phyloP scores from a whole-genome alignment of 2,888 invertebrate genomes.

The Lottia scabra region DNA sequence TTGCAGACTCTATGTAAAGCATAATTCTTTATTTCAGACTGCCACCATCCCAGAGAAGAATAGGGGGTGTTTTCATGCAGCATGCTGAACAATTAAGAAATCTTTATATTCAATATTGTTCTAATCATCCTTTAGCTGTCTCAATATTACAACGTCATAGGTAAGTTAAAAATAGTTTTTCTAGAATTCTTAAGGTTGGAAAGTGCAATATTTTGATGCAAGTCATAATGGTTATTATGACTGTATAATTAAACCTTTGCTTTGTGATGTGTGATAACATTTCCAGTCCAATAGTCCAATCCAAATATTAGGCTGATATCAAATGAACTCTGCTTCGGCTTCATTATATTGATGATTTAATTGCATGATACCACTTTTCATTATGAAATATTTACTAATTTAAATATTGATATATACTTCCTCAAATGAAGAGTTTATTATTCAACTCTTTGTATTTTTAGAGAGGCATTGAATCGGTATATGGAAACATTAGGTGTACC shows the following conservation, averaged over 20 bases:
- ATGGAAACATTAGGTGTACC: constrained; percentile 64
- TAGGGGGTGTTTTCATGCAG: constrained; percentile 91
- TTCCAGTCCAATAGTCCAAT: neutral
- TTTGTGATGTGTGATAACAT: neutral
- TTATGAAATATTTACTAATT: too few species aligned
- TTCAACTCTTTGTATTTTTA: constrained; percentile 77
- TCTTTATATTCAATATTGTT: constrained; percentile 90
- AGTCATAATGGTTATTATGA: too few species aligned
- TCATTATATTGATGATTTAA: too few species aligned
- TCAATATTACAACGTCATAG: constrained; percentile 92
- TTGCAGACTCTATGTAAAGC: neutral
- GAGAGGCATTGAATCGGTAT: constrained; percentile 86
- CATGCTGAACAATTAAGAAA: constrained; percentile 76
- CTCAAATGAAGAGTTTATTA: too few species aligned
- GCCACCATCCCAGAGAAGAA: constrained; percentile 78
- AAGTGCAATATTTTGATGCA: too few species aligned
- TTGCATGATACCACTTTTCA: too few species aligned
- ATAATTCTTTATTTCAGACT: constrained; percentile 40
- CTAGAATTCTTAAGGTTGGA: too few species aligned
- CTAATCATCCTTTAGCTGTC: constrained; percentile 93
- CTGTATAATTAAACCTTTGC: too few species aligned
- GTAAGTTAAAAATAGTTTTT: constrained; percentile 71
- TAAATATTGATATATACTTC: too few species aligned
- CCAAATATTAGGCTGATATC: too few species aligned
- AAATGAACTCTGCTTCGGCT: neutral